phyloP scores from a whole-genome alignment of 2,797 vertebrate genomes.

The Coregonus sp. region DNA sequence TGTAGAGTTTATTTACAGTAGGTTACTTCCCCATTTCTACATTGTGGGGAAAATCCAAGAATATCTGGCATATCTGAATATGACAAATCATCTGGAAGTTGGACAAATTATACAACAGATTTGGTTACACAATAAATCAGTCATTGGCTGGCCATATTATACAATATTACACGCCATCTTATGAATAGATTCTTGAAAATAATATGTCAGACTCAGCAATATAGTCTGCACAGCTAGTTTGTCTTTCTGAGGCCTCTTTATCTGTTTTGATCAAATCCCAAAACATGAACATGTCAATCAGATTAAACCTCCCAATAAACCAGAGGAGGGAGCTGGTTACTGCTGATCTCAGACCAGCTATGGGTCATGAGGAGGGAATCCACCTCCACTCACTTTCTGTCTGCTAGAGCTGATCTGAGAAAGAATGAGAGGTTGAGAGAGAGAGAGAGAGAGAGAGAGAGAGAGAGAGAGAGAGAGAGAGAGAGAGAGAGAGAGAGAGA shows the following conservation, averaged over 20 bases:
- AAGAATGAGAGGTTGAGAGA: too few relatives aligned
- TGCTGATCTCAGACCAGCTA: conserved; percentile 17
- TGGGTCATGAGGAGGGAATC: not conserved
- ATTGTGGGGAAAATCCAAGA: not conserved
- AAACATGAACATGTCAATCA: too few relatives aligned
- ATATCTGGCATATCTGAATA: not conserved
- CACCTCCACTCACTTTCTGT: conserved; percentile 9
- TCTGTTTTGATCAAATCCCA: conserved; percentile 28
- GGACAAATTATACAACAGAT: not conserved
- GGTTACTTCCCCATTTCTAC: too few relatives aligned
- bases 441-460: too few relatives aligned
- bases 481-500: too few relatives aligned
- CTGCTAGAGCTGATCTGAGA: not conserved
- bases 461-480: too few relatives aligned
- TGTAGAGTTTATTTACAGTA: too few relatives aligned
- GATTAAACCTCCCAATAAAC: too few relatives aligned
- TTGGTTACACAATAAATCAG: not conserved
- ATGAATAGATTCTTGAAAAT: not conserved
- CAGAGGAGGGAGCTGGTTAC: not conserved
- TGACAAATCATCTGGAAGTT: not conserved
- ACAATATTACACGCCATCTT: not conserved
- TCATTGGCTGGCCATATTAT: not conserved
- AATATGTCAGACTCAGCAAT: not conserved
- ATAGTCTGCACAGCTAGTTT: conserved; percentile 7
- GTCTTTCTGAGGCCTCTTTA: conserved; percentile 15